Percentiles rank a stretch among this genome's conserved stretches.
Conservation (phyloP, 2,888 invertebrate genomes). For the Polymixis flavicincta region DNA sequence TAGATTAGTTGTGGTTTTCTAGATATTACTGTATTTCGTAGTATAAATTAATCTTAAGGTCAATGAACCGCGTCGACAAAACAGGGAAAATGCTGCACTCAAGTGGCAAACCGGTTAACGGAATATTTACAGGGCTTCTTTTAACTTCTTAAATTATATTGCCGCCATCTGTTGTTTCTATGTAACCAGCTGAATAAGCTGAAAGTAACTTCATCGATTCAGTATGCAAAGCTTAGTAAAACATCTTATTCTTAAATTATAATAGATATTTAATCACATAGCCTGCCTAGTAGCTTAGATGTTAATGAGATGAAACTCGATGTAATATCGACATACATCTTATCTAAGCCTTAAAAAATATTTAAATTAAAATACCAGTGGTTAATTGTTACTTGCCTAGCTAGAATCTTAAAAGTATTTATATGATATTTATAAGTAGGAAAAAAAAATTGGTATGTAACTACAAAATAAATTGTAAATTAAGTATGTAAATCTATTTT, state of each 20-base stretch:
- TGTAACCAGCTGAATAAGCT: not conserved
- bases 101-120: not conserved
- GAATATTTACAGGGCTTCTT: not conserved
- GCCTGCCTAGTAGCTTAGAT: slow-evolving; percentile 5
- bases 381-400: slow-evolving; percentile 14
- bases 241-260: too few species aligned
- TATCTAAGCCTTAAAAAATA: slow-evolving; percentile 13
- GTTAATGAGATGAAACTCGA: slow-evolving; percentile 5
- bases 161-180: not conserved
- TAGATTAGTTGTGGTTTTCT: slow-evolving; percentile 18
- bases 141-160: not conserved
- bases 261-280: slow-evolving; percentile 1
- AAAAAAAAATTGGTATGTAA: not conserved
- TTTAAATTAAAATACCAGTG: slow-evolving; percentile 13
- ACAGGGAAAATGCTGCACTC: slow-evolving; percentile 9
- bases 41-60: slow-evolving; percentile 11
- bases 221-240: not conserved
- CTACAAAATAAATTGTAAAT: slow-evolving; percentile 7
- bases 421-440: not conserved
- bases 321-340: slow-evolving; percentile 14
- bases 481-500: not conserved
- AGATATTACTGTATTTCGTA: slow-evolving; percentile 22
- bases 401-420: slow-evolving; percentile 9
- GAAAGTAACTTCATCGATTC: not conserved
- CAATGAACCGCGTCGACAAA: not conserved